phyloP scores from a whole-genome alignment of 2,113 vertebrate species.

The Xerus inauris region DNA sequence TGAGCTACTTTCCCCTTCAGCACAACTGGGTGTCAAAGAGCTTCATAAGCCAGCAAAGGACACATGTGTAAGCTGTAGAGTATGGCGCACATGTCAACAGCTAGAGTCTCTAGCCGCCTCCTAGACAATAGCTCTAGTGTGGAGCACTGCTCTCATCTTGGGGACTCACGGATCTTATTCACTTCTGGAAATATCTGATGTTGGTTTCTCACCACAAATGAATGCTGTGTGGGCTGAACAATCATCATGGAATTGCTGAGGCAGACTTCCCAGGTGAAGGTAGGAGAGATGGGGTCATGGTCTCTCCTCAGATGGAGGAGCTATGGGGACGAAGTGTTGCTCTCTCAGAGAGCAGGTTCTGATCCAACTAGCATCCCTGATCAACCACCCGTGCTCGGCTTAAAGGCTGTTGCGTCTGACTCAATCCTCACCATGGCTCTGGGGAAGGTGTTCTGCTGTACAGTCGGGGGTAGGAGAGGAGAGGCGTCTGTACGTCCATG shows the following conservation, averaged over 20 bases:
- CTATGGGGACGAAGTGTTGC: background rate
- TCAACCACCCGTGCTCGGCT: background rate
- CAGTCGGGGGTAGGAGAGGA: background rate
- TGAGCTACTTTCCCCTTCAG: background rate
- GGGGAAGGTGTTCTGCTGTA: background rate
- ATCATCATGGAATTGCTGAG: background rate
- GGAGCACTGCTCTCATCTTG: background rate
- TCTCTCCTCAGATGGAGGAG: background rate
- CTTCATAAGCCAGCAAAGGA: background rate
- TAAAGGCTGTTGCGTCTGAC: background rate
- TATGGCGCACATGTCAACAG: background rate
- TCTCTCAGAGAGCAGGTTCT: background rate
- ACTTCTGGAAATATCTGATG: background rate
- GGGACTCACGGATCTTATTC: background rate
- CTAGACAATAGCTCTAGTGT: background rate
- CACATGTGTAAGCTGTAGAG: background rate
- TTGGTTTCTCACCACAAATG: background rate
- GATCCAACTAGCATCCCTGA: background rate
- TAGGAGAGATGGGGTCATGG: background rate
- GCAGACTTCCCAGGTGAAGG: background rate
- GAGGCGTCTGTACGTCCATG: fast-evolving
- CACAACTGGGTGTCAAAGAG: background rate
- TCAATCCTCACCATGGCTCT: background rate
- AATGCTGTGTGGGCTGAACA: background rate
- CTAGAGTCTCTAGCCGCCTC: background rate